Evolutionary conservation across 1,140 invertebrate genomes (phyloP), one percentile per base, ranked within the genome.

Genomic region (Temnothorax longispinosus): DNA sequence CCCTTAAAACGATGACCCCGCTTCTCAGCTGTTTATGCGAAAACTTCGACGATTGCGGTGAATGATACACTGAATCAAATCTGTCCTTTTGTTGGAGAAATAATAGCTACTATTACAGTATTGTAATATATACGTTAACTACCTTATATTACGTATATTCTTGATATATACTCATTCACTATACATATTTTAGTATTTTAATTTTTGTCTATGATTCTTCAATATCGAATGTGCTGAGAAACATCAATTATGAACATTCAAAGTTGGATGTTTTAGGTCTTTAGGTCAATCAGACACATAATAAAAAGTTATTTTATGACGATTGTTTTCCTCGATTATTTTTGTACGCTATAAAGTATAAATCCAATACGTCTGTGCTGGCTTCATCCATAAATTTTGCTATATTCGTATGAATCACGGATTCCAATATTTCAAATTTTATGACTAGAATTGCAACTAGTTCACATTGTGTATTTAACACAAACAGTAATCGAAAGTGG

Each of bases 41-140:
- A 84, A 84, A 84, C 54, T 84, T 75, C 2, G n/a, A 60, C 27
- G 54, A 84, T 84, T 32, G n/a, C 15, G 38, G 54, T 27, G 41
- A 69, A 18, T 54, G 47, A 75, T 60, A 27, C 32, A 60, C 47
- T 44, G 10, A 3, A 18, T 50, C n/a, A 10, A 32, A 18, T 60
- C 18, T 2, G 3, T 35, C n/a, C n/a, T 35, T 82, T 74, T 74
- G 60, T 82, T 47, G n/a, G 5, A 69, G 52, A 82, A 82, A 74
- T n/a, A 54, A 82, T 21, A 10, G 8, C 54, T 74, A 21, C 74
- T 47, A 11, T 82, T 47, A 11, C 3, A 15, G 3, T 58, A 27
- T 18, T 50, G 4, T 15, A 60, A 38, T 38, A 18, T 35, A 18
- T 38, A 38, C 0, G 0, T 44, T 67, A n/a, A 21, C 54, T 58